Conservation (phyloP, 2,888 invertebrate genomes). For the Oligia latruncula region DNA sequence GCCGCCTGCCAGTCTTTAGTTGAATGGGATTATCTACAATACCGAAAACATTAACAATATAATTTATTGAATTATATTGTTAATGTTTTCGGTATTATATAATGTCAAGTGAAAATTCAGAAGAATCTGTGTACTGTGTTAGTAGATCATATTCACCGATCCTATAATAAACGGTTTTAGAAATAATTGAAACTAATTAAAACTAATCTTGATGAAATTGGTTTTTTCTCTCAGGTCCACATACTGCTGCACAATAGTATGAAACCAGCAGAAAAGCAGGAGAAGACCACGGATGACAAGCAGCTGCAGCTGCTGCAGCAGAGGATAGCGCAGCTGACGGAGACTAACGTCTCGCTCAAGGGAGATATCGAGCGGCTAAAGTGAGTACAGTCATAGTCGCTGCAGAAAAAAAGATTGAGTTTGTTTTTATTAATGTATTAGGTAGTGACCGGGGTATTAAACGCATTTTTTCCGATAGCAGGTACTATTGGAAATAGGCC, state of each 20-base stretch:
- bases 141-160: neutral
- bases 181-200: neutral
- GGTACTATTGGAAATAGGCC: neutral
- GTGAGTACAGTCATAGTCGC: slow-evolving; percentile 68
- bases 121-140: neutral
- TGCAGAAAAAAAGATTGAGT: neutral
- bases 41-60: neutral
- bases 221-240: slow-evolving; percentile 76
- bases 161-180: neutral
- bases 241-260: slow-evolving; percentile 79
- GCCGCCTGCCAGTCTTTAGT: neutral
- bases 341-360: slow-evolving; percentile 86
- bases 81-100: too few relatives aligned
- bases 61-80: too few relatives aligned
- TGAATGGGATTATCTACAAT: neutral
- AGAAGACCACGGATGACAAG: slow-evolving; percentile 86
- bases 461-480: neutral
- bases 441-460: neutral
- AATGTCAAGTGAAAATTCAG: too few relatives aligned
- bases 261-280: slow-evolving; percentile 80
- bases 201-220: neutral
- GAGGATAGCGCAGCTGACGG: slow-evolving; percentile 86
- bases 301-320: slow-evolving; percentile 84
- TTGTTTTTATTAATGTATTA: neutral
- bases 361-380: slow-evolving; percentile 84